Evolutionary conservation across 53 echinoderm and acorn worm genomes (phyloP).

Genomic region (Astropecten irregularis): DNA sequence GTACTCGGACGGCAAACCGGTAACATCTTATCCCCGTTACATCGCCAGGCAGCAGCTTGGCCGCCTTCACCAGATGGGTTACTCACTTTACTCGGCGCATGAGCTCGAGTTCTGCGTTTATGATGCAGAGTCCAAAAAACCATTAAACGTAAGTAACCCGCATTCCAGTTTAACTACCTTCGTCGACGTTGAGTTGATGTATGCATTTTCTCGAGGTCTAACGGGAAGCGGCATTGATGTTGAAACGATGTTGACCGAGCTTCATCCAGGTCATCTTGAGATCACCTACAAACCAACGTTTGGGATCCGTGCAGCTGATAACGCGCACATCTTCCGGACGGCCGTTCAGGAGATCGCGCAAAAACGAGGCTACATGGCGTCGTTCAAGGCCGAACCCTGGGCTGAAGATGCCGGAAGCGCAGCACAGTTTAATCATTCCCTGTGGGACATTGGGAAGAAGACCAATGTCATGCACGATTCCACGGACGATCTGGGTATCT

Average conservation of each 20-base stretch:
- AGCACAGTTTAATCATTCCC: constrained; percentile 45
- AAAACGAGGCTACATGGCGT: not conserved
- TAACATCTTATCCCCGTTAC: not conserved
- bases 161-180: not conserved
- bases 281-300: constrained; percentile 25
- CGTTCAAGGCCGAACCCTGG: constrained; percentile 34
- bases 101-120: constrained; percentile 33
- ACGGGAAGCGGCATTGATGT: constrained; percentile 3
- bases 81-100: constrained; percentile 7
- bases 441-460: constrained; percentile 57
- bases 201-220: not conserved
- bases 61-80: constrained; percentile 14
- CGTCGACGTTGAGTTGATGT: not conserved
- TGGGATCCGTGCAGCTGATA: constrained; percentile 45
- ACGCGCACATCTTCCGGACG: constrained; percentile 33
- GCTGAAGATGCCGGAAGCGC: not conserved
- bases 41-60: constrained; percentile 29
- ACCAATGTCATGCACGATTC: constrained; percentile 60
- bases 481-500: constrained; percentile 39
- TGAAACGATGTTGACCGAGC: constrained; percentile 4
- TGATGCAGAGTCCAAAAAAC: not conserved
- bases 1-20: constrained; percentile 26
- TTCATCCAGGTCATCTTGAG: constrained; percentile 15
- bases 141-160: not conserved
- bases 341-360: constrained; percentile 28